Evolutionary conservation across 2,888 invertebrate genomes (phyloP).

Genomic region (Anagyrus pseudococci): DNA sequence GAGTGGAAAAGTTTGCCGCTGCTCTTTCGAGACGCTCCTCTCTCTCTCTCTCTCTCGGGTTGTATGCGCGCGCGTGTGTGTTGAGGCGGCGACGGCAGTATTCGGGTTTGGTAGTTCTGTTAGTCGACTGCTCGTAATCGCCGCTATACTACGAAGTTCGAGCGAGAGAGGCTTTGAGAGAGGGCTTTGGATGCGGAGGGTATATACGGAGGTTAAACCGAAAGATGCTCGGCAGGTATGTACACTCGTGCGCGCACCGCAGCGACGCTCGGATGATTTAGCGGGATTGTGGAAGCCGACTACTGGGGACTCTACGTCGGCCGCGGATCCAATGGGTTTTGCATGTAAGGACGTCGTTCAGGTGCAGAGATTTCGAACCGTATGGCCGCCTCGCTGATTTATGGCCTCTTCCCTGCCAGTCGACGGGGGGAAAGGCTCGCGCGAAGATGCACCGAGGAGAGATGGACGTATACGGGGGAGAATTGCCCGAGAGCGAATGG

Average conservation of each 20-base stretch:
- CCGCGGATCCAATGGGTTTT: background rate
- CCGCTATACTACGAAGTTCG: background rate
- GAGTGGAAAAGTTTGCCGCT: slow-evolving; percentile 31
- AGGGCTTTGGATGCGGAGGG: too few species aligned
- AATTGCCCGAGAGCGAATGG: background rate
- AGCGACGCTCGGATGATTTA: slow-evolving; percentile 1
- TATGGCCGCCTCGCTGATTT: background rate
- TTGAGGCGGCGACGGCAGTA: too few species aligned
- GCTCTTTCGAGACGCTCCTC: background rate
- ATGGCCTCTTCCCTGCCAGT: background rate
- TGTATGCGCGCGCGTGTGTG: too few species aligned
- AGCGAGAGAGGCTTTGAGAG: too few species aligned
- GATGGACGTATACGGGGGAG: background rate
- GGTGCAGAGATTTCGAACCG: background rate
- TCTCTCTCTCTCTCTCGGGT: too few species aligned
- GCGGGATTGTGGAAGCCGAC: background rate
- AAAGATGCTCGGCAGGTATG: too few species aligned
- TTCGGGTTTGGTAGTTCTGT: too few species aligned
- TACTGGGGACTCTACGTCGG: too few species aligned
- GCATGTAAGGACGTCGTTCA: background rate
- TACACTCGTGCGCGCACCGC: too few species aligned
- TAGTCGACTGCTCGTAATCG: background rate
- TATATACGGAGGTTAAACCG: too few species aligned
- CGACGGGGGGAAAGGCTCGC: too few species aligned
- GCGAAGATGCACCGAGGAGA: background rate